Evolutionary conservation across 2,797 vertebrate genomes (phyloP), one percentile per base, ranked within the genome.

Genomic region (Pitangus sulphuratus): DNA sequence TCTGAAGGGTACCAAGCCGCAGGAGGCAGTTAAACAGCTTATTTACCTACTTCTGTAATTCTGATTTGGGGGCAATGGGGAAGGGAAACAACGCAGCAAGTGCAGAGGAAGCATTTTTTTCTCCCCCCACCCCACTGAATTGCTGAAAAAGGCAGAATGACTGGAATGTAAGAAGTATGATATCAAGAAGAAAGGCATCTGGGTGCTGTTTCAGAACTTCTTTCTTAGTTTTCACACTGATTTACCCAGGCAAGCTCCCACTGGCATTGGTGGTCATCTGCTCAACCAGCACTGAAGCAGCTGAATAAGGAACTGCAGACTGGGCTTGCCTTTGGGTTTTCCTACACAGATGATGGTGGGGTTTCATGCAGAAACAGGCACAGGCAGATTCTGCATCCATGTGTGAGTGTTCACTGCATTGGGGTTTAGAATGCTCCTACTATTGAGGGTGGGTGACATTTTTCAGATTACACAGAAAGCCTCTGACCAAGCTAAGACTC

Each of bases 11-110:
- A 75, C 48, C 71, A 22, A 8, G 15, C 76, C 81, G 79, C 70
- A 83, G 78, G 50, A 90, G 68, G 82, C 72, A 35, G 22, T 37
- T 93, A 60, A 72, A 71, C 78, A 91, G 93, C 86, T 89, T 90
- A 78, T 96, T 97, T 97, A 87, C 79, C 54, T 92, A 58, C 40
- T 91, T 90, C 95, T 82, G 81, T 94, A 74, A 88, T 87, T 86
- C 77, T 90, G 53, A 24, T 69, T 33, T 80, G 83, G 90, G 90
- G 42, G 9, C 6, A 15, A 40, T 17, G n/a, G 12, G 35, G 42
- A 50, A 24, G 17, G 33, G 42, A 72, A 87, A 64, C n/a, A 60
- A 50, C 42, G 28, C 54, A 48, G 51, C 44, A 74, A 42, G 39
- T 48, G 13, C 11, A 58, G 69, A 80, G 64, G 50, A 87, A 60